phyloP scores from a whole-genome alignment of 37 sponge, comb jelly and placozoan genomes.

The Agelas oroides region DNA sequence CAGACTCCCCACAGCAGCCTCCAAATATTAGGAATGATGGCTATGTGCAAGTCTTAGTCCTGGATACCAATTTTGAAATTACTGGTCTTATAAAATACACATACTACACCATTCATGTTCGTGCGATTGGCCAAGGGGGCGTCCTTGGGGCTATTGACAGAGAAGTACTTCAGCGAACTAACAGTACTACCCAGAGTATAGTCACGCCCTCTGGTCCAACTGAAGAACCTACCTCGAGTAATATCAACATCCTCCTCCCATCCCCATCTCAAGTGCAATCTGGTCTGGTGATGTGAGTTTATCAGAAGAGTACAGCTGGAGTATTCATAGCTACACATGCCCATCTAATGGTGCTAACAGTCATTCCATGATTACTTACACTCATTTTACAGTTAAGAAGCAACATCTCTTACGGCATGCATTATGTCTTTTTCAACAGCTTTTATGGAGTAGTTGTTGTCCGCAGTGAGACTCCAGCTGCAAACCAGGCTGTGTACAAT shows the following conservation, averaged over 20 bases:
- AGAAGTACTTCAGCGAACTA: neutral
- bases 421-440: no score
- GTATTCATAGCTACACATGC: no score
- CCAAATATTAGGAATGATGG: no score
- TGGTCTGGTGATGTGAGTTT: neutral
- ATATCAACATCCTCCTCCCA: neutral
- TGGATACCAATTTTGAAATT: neutral
- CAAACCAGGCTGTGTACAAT: neutral
- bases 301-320: no score
- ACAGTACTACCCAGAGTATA: no score
- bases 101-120: constrained; percentile 14
- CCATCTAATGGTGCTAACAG: no score
- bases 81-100: no score
- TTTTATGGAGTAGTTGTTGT: constrained; percentile 47
- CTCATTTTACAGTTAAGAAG: no score
- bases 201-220: no score
- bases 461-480: neutral
- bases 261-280: neutral
- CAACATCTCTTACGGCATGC: no score
- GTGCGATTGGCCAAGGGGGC: constrained; percentile 9
- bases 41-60: neutral
- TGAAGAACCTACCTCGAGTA: neutral
- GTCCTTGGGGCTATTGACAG: neutral
- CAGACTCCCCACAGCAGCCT: no score
- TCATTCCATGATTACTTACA: no score